These are phyloP conservation scores for Euwallacea fornicatus DNA, from an alignment of 1,140 invertebrate genomes.

Conservation along the genomic window DNA sequence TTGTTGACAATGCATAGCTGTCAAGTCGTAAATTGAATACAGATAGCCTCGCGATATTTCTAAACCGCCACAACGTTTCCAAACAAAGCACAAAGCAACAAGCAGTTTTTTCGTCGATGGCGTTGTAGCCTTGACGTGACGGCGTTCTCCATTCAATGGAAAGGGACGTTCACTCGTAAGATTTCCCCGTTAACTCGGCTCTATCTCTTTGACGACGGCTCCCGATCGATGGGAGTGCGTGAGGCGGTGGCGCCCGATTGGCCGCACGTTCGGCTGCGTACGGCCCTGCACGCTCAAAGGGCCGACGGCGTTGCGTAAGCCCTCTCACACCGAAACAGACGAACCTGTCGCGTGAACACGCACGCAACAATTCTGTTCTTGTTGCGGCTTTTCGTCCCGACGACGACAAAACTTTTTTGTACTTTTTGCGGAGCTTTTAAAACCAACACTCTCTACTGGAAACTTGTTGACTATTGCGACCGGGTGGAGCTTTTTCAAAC, in stretches of 20 bases:
- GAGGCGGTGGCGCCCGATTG: conserved; percentile 38
- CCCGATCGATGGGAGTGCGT: conserved; percentile 42
- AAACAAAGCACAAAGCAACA: neutral
- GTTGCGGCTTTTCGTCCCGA: neutral
- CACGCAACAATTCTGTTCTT: conserved; percentile 7
- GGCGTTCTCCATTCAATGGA: conserved; percentile 17
- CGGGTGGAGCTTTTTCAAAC: conserved; percentile 15
- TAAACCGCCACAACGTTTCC: neutral
- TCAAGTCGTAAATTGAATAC: too few species aligned
- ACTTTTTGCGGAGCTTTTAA: conserved; percentile 10
- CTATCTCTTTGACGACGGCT: conserved; percentile 33
- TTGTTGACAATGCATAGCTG: too few species aligned
- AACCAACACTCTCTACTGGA: conserved; percentile 6
- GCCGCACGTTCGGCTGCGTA: conserved; percentile 37
- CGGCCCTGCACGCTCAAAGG: conserved; percentile 28
- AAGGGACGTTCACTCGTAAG: conserved; percentile 9
- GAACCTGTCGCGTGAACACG: conserved; percentile 23
- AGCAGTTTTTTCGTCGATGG: conserved; percentile 15
- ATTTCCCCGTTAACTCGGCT: conserved; percentile 12
- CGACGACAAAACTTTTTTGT: conserved; percentile 10
- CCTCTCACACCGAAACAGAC: conserved; percentile 25
- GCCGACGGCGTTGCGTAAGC: conserved; percentile 27
- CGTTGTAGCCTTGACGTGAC: conserved; percentile 7
- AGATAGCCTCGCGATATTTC: neutral
- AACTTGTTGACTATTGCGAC: conserved; percentile 12